Evolutionary conservation across 2,797 vertebrate genomes (phyloP).

Genomic region (Gallirallus australis): DNA sequence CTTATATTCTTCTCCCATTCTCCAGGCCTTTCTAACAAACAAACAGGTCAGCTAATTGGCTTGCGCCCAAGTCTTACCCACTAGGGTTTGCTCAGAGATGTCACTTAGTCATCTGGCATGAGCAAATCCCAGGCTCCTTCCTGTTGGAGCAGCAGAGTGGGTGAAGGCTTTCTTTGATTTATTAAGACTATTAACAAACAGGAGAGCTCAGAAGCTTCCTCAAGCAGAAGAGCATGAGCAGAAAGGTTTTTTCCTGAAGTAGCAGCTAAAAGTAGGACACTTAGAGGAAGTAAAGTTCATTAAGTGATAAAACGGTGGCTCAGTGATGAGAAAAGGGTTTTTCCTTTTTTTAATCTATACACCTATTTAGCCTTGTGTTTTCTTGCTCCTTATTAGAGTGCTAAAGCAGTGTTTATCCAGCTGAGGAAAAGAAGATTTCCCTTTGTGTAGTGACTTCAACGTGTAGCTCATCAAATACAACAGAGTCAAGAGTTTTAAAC

Average conservation of each 20-base stretch:
- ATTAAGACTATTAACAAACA: constrained; percentile 56
- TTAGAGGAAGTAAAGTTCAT: constrained; percentile 59
- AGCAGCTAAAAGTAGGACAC: constrained; percentile 58
- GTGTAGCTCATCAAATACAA: constrained; percentile 46
- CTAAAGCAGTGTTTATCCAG: constrained; percentile 50
- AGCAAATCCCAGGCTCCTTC: constrained; percentile 58
- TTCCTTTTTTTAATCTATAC: constrained; percentile 47
- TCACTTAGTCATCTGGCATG: constrained; percentile 54
- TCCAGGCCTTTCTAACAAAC: constrained; percentile 34
- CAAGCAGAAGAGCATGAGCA: constrained; percentile 14
- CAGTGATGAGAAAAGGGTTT: constrained; percentile 33
- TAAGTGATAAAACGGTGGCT: constrained; percentile 48
- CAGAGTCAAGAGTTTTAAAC: constrained; percentile 45
- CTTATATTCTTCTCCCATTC: neutral
- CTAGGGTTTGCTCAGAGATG: constrained; percentile 51
- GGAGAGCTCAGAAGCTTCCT: constrained; percentile 58
- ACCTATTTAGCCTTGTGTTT: constrained; percentile 69
- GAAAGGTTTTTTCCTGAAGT: constrained; percentile 35
- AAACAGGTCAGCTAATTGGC: constrained; percentile 55
- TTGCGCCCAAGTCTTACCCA: constrained; percentile 25
- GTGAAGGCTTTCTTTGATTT: constrained; percentile 60
- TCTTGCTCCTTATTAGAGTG: constrained; percentile 57
- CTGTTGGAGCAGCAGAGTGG: constrained; percentile 9
- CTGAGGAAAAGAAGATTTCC: constrained; percentile 54
- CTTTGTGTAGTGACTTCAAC: constrained; percentile 58